Conservation (phyloP, 2,888 invertebrate genomes). For the Piscicola geometra region DNA sequence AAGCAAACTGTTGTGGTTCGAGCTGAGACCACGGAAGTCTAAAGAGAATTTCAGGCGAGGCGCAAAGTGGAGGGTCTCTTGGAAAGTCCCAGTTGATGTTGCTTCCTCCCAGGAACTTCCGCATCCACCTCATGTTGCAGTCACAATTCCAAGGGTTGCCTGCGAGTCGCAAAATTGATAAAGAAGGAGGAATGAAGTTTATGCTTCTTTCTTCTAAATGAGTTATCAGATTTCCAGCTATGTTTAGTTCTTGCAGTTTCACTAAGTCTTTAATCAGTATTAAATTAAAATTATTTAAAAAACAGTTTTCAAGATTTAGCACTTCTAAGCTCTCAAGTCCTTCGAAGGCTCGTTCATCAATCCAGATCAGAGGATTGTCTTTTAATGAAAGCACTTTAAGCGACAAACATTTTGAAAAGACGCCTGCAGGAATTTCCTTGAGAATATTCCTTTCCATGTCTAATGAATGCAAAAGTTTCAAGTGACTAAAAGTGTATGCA, state of each 20-base stretch:
- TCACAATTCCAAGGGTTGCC: slow-evolving; percentile 44
- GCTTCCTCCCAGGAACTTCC: slow-evolving; percentile 36
- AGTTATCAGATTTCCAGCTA: slow-evolving; percentile 42
- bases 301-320: slow-evolving; percentile 43
- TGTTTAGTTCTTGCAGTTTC: slow-evolving; percentile 41
- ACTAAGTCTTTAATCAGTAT: slow-evolving; percentile 37
- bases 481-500: slow-evolving; percentile 20
- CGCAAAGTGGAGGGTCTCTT: slow-evolving; percentile 41
- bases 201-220: slow-evolving; percentile 36
- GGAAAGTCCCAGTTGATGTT: slow-evolving; percentile 42
- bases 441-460: slow-evolving; percentile 19
- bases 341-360: slow-evolving; percentile 38
- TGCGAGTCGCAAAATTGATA: slow-evolving; percentile 41
- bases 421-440: slow-evolving; percentile 31
- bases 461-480: slow-evolving; percentile 25
- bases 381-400: slow-evolving; percentile 40
- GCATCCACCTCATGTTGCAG: slow-evolving; percentile 42
- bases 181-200: slow-evolving; percentile 35
- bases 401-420: slow-evolving; percentile 39
- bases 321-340: slow-evolving; percentile 41
- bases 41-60: slow-evolving; percentile 36
- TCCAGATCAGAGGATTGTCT: slow-evolving; percentile 39
- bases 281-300: slow-evolving; percentile 39
- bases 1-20: slow-evolving; percentile 41
- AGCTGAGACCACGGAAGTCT: slow-evolving; percentile 41